Evolutionary conservation across 2,888 invertebrate genomes (phyloP), one percentile per base, ranked within the genome.

Genomic region (Nowickia ferox): DNA sequence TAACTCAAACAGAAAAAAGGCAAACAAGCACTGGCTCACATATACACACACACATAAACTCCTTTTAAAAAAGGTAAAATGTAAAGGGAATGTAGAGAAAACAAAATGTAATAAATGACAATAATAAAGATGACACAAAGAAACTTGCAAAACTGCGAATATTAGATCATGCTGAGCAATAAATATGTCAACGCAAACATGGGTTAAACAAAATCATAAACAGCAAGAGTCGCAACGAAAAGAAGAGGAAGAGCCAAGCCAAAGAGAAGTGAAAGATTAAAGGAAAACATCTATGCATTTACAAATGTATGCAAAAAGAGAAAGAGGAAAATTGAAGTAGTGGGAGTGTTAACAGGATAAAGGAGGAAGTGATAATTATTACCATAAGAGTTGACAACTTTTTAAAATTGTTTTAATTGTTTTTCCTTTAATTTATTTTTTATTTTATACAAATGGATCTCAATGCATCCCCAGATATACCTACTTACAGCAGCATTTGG

Each of bases 81-180:
- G 51, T 46, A 65, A 59, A 61, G 55, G 76, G 65, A 57, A 86
- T 11, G 61, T 42, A 48, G 22, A 10, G 44, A 53, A 74, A 42
- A 77, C 46, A 80, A 86, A 84, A 78, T 51, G 19, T 79, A 68
- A 87, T 84, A 86, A 87, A 87, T 88, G 88, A 87, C 88, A 87
- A 87, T 84, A 83, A 87, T 87, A 88, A 88, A 88, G 87, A 87
- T 88, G 88, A 88, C 87, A 88, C 88, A 85, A 88, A 87, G 84
- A 87, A 87, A 88, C 88, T 89, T 89, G 89, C 88, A 88, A 89
- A 89, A 88, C 88, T 88, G 88, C 87, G 87, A 88, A 88, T 87
- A 87, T 88, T 88, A 88, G 88, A 88, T 89, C 90, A 89, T 86
- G 90, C 90, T 91, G 90, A 42, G 90, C 89, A 88, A 90, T 89